Conservation (phyloP, 1,140 invertebrate species). For the Halesus radiatus region DNA sequence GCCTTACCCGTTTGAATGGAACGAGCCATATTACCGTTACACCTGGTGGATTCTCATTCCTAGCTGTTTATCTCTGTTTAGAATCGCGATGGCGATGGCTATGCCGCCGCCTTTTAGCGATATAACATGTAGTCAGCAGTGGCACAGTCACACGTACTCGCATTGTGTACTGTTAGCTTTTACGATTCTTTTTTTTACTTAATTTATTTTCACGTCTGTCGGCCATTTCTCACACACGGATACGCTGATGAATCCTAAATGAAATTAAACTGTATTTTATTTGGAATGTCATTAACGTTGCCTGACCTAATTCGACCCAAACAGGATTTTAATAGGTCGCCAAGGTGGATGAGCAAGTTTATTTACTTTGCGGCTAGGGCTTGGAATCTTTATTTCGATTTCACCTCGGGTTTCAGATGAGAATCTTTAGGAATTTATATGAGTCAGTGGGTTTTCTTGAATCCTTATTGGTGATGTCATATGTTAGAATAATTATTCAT, state of each 20-base stretch:
- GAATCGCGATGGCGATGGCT: neutral
- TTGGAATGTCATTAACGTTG: neutral
- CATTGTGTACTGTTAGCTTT: conserved; percentile 14
- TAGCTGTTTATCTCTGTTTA: conserved; percentile 26
- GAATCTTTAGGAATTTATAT: no score
- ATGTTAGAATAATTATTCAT: no score
- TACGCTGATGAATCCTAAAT: neutral
- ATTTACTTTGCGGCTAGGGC: no score
- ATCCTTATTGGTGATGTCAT: no score
- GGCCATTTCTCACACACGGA: neutral
- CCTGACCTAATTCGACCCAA: neutral
- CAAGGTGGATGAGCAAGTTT: neutral
- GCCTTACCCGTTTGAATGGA: conserved; percentile 22
- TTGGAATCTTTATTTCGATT: no score
- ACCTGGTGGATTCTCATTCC: neutral
- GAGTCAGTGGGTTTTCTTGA: no score
- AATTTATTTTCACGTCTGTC: neutral
- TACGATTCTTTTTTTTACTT: neutral
- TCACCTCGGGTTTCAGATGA: no score
- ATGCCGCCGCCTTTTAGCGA: neutral
- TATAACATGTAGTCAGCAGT: neutral
- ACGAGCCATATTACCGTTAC: conserved; percentile 22
- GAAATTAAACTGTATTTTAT: no score
- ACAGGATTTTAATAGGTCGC: neutral
- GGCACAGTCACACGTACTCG: conserved; percentile 3